A percentile compares a stretch with the other conserved stretches of the same genome.
These are phyloP conservation scores for Mixornis gularis DNA, from an alignment of 2,113 vertebrate species.

Conservation along the genomic window DNA sequence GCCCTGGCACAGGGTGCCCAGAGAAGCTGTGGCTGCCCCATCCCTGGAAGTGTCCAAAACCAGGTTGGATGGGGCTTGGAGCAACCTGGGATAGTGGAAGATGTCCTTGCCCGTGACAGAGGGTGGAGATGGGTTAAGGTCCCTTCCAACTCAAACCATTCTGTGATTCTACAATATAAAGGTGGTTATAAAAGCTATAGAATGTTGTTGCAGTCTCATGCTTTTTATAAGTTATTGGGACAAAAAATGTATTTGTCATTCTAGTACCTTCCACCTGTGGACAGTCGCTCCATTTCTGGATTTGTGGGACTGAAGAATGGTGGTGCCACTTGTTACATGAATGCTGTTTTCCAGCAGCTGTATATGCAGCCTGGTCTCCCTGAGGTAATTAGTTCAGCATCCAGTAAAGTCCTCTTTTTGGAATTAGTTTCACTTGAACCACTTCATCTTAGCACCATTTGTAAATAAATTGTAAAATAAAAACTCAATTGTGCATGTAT, in stretches of 20 bases:
- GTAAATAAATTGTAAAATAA: background rate
- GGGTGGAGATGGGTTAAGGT: background rate
- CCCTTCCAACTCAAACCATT: background rate
- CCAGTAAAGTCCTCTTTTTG: background rate
- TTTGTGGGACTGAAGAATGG: slow-evolving; percentile 97
- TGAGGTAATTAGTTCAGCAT: slow-evolving; percentile 75
- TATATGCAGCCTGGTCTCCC: slow-evolving; percentile 98
- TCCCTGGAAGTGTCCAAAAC: background rate
- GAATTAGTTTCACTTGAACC: background rate
- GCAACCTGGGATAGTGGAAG: fast-evolving
- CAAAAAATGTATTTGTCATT: background rate
- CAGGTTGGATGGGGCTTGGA: fast-evolving
- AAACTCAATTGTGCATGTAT: background rate
- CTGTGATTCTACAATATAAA: background rate
- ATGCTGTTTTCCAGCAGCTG: slow-evolving; percentile 97
- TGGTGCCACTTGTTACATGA: slow-evolving; percentile 98
- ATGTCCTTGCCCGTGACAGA: background rate
- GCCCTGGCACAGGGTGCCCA: background rate
- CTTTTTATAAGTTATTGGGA: background rate
- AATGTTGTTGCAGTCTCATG: background rate
- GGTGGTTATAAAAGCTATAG: background rate
- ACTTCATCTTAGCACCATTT: background rate
- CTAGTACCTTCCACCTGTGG: slow-evolving; percentile 94
- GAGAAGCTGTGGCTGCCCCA: background rate
- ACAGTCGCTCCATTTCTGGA: slow-evolving; percentile 90